Evolutionary conservation across 1,140 invertebrate species (phyloP).

Genomic region (Drosophila carrolli): DNA sequence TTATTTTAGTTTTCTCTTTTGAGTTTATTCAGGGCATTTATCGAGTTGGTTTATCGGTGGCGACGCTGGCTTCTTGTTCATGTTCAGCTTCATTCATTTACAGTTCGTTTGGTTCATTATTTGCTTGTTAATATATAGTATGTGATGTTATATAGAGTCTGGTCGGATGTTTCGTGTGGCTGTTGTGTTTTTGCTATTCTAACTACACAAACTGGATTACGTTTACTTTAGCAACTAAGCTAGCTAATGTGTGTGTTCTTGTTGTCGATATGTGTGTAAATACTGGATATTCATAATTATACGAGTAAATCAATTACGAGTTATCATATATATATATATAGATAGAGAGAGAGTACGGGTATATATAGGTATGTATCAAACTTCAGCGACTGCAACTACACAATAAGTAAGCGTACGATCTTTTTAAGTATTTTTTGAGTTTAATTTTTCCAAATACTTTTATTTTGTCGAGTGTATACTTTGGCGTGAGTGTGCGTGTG

Average conservation of each 20-base stretch:
- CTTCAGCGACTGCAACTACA: constrained; percentile 56
- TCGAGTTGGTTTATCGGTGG: constrained; percentile 32
- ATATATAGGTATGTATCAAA: constrained; percentile 56
- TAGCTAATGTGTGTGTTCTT: constrained; percentile 29
- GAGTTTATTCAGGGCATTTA: constrained; percentile 43
- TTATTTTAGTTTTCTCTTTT: constrained; percentile 44
- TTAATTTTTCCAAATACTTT: constrained; percentile 30
- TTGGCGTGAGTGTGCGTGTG: constrained; percentile 31
- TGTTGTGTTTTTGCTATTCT: constrained; percentile 40
- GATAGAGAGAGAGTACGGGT: constrained; percentile 41
- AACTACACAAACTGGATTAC: constrained; percentile 56
- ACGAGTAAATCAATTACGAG: constrained; percentile 47
- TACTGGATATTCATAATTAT: constrained; percentile 39
- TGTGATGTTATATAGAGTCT: constrained; percentile 12
- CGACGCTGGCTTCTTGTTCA: constrained; percentile 21
- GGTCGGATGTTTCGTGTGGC: constrained; percentile 16
- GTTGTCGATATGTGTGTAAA: constrained; percentile 13
- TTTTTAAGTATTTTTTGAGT: constrained; percentile 40
- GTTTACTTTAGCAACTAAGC: constrained; percentile 47
- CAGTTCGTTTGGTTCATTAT: constrained; percentile 35
- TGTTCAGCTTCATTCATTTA: constrained; percentile 29
- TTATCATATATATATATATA: constrained; percentile 46
- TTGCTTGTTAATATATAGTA: constrained; percentile 12
- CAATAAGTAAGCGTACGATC: constrained; percentile 64
- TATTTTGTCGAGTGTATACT: constrained; percentile 10